phyloP scores from a whole-genome alignment of 2,888 invertebrate species.

The Limenitis camilla region DNA sequence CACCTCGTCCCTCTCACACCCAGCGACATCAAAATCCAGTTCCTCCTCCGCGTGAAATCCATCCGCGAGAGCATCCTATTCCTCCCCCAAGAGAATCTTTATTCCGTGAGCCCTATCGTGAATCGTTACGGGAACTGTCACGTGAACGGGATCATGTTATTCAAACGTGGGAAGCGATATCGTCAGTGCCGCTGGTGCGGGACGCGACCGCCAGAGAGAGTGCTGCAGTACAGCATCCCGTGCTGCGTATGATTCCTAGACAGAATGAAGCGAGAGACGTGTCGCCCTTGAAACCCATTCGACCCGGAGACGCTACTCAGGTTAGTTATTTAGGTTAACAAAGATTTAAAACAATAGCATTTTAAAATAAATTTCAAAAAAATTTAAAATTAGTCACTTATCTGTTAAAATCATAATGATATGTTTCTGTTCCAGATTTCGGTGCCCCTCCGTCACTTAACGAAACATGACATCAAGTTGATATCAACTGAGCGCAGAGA shows the following conservation, averaged over 20 bases:
- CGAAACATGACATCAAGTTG: constrained; percentile 57
- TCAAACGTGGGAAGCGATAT: constrained; percentile 29
- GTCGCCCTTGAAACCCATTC: constrained; percentile 33
- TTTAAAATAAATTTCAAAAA: no score
- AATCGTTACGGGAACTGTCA: constrained; percentile 5
- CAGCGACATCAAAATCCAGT: no score
- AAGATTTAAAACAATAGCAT: no score
- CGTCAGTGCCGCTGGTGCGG: constrained; percentile 33
- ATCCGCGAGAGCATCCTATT: no score
- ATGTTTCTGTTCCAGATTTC: neutral
- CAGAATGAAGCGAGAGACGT: constrained; percentile 21
- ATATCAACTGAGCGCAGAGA: constrained; percentile 43
- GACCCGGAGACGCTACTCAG: constrained; percentile 17
- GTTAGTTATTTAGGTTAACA: no score
- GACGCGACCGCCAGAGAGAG: constrained; percentile 15
- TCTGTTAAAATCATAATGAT: neutral
- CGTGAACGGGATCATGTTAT: neutral
- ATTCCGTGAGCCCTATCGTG: constrained; percentile 11
- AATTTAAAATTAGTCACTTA: no score
- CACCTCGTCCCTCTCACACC: constrained; percentile 15
- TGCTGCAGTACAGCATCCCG: constrained; percentile 26
- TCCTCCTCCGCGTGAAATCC: no score
- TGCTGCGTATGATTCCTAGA: constrained; percentile 28
- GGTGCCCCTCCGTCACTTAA: constrained; percentile 52
- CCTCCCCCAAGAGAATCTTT: no score